These are phyloP conservation scores for Gymnocypris eckloni DNA, from an alignment of 2,797 vertebrate genomes.

Conservation along the genomic window DNA sequence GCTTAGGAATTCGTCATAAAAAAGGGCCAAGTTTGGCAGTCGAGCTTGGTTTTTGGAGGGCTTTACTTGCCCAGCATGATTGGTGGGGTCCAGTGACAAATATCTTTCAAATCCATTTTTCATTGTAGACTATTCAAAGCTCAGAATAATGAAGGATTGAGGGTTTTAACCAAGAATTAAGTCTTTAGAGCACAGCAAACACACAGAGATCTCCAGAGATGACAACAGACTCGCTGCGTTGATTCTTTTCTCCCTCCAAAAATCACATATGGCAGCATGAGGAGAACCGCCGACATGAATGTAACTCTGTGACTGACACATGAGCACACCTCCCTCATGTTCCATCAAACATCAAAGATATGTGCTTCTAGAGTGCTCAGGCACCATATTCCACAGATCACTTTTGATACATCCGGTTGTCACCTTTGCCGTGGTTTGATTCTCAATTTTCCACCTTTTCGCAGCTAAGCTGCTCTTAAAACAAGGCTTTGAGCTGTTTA, in stretches of 20 bases:
- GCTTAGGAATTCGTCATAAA: background rate
- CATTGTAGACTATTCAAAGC: conserved; percentile 42
- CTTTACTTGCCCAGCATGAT: conserved; percentile 19
- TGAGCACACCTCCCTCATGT: conserved; percentile 52
- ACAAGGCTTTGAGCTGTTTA: conserved; percentile 50
- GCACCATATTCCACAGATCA: conserved; percentile 42
- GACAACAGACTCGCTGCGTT: conserved; percentile 49
- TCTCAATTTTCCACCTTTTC: conserved; percentile 54
- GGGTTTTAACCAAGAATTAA: conserved; percentile 47
- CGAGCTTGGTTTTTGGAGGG: conserved; percentile 14
- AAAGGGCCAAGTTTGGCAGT: conserved; percentile 8
- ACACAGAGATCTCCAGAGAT: conserved; percentile 43
- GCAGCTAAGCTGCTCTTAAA: conserved; percentile 49
- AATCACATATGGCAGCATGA: conserved; percentile 52
- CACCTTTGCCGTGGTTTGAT: conserved; percentile 58
- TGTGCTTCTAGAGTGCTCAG: conserved; percentile 48
- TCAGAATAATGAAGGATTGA: conserved; percentile 45
- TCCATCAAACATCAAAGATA: conserved; percentile 59
- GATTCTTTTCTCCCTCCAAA: conserved; percentile 46
- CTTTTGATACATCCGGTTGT: conserved; percentile 47
- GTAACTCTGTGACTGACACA: conserved; percentile 54
- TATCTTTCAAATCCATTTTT: conserved; percentile 56
- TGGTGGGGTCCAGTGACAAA: conserved; percentile 47
- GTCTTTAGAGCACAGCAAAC: conserved; percentile 44
- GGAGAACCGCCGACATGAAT: conserved; percentile 20